phyloP scores from a whole-genome alignment of 1,140 invertebrate genomes.

The Drosophila seguyi region DNA sequence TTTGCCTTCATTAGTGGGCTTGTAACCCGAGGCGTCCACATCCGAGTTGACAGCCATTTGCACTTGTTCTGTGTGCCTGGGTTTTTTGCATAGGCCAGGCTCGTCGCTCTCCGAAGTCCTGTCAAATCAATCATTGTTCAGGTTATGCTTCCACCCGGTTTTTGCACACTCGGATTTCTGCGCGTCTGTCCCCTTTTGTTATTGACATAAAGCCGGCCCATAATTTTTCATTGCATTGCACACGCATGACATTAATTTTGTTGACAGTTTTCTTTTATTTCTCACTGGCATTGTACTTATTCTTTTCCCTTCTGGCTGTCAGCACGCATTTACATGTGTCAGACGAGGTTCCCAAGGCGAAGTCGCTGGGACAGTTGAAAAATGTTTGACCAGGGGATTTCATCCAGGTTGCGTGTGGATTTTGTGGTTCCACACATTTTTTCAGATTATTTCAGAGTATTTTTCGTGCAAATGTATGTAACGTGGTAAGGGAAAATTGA shows the following conservation, averaged over 20 bases:
- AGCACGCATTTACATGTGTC: constrained; percentile 82
- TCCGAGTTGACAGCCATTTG: constrained; percentile 49
- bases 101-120: constrained; percentile 61
- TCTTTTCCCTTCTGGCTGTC: constrained; percentile 67
- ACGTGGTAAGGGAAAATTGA: not conserved
- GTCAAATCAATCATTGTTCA: constrained; percentile 84
- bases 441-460: too few relatives aligned
- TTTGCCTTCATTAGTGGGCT: constrained; percentile 78
- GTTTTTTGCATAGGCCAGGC: constrained; percentile 39
- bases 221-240: constrained; percentile 83
- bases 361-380: not conserved
- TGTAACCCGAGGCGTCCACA: constrained; percentile 61
- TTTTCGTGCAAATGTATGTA: not conserved
- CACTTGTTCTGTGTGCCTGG: constrained; percentile 34
- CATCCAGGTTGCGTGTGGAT: constrained; percentile 42
- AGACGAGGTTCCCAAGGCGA: constrained; percentile 25
- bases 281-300: constrained; percentile 59
- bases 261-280: constrained; percentile 84
- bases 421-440: constrained; percentile 59
- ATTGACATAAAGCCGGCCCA: constrained; percentile 80
- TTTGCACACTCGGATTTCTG: constrained; percentile 40
- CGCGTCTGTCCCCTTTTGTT: constrained; percentile 58
- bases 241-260: constrained; percentile 84
- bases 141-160: constrained; percentile 20
- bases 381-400: constrained; percentile 17